Conservation (phyloP, 2,888 invertebrate genomes). For the Trissonchulus latispiculum region DNA sequence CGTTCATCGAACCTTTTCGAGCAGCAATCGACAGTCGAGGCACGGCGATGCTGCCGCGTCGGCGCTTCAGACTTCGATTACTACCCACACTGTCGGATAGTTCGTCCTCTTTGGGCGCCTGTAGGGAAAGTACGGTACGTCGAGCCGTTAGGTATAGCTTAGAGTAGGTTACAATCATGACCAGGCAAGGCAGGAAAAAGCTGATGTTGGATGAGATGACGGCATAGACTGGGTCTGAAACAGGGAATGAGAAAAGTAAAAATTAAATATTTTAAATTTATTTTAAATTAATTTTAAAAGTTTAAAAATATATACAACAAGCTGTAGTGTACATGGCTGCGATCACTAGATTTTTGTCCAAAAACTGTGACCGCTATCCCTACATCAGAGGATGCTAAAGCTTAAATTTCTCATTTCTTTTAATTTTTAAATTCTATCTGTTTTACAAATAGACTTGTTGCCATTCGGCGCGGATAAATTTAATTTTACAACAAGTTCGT, state of each 20-base stretch:
- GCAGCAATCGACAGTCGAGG: background rate
- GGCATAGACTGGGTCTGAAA: slow-evolving; percentile 82
- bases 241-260: no score
- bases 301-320: no score
- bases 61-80: background rate
- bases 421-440: no score
- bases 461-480: no score
- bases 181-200: slow-evolving; percentile 94
- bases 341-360: no score
- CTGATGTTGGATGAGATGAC: slow-evolving; percentile 94
- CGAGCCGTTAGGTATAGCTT: slow-evolving; percentile 93
- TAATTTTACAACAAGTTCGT: no score
- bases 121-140: slow-evolving; percentile 63
- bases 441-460: no score
- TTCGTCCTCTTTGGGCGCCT: background rate
- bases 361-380: background rate
- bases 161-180: slow-evolving; percentile 88
- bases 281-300: no score
- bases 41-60: background rate
- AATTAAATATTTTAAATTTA: no score
- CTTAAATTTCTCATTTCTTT: no score
- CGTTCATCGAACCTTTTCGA: background rate
- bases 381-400: no score
- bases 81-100: background rate
- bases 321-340: no score